A percentile compares a stretch with the other conserved stretches of the same genome.
These are phyloP conservation scores for Capitulum mitella DNA, from an alignment of 2,888 invertebrate genomes.

Conservation along the genomic window DNA sequence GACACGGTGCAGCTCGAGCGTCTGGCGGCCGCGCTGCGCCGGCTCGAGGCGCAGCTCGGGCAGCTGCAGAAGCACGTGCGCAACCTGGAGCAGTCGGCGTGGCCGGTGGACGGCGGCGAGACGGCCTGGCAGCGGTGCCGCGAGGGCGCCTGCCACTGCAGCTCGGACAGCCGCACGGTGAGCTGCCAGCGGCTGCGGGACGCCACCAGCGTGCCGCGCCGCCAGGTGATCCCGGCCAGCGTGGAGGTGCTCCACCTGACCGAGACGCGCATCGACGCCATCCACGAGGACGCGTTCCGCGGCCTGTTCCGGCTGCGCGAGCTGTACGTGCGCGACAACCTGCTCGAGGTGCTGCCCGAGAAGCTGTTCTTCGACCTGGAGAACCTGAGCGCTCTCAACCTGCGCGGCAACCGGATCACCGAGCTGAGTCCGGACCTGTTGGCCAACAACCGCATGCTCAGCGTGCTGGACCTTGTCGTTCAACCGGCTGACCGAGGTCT, in stretches of 20 bases:
- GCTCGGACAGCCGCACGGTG: conserved; percentile 31
- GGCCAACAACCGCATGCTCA: conserved; percentile 32
- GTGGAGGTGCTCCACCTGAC: conserved; percentile 31
- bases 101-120: conserved; percentile 32
- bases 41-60: not conserved
- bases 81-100: conserved; percentile 27
- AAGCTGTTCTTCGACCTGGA: conserved; percentile 57
- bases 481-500: conserved; percentile 55
- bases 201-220: conserved; percentile 32
- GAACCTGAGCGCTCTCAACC: conserved; percentile 56
- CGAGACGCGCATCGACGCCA: conserved; percentile 7
- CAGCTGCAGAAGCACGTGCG: conserved; percentile 10
- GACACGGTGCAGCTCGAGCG: too few relatives aligned
- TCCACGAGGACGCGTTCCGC: conserved; percentile 13
- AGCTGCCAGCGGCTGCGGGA: conserved; percentile 34
- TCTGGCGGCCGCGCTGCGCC: not conserved
- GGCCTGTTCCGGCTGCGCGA: not conserved
- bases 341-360: conserved; percentile 58
- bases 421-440: conserved; percentile 29
- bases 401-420: conserved; percentile 31
- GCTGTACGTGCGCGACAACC: conserved; percentile 61
- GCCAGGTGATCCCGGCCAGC: conserved; percentile 34
- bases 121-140: conserved; percentile 34
- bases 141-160: conserved; percentile 35
- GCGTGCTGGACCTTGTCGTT: conserved; percentile 47